Conservation (phyloP, 2,797 vertebrate genomes). For the Scolopax bukidnonensis region DNA sequence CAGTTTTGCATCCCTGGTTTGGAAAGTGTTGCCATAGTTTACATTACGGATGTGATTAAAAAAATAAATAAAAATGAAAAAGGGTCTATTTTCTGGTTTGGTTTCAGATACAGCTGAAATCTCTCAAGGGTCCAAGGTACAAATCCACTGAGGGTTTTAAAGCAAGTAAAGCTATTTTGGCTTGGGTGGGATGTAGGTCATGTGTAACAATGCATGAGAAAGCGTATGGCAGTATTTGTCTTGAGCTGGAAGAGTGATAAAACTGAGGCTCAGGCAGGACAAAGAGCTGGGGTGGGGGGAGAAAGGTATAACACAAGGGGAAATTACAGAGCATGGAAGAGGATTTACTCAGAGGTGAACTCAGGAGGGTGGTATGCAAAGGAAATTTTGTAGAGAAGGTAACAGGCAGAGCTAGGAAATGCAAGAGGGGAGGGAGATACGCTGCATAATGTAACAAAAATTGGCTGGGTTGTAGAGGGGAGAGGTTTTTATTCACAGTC, state of each 20-base stretch:
- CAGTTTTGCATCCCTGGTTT: not conserved
- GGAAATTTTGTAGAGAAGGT: not conserved
- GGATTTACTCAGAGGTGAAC: not conserved
- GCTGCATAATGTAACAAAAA: slow-evolving; percentile 1
- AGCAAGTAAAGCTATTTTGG: slow-evolving; percentile 19
- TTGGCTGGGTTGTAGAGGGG: slow-evolving; percentile 20
- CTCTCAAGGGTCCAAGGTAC: not conserved
- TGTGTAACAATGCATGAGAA: not conserved
- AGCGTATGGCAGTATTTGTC: not conserved
- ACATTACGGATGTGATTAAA: not conserved
- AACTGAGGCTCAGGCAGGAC: not conserved
- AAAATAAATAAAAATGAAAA: not conserved
- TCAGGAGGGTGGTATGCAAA: not conserved
- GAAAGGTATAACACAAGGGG: not conserved
- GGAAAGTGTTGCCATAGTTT: not conserved
- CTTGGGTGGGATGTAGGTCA: slow-evolving; percentile 41
- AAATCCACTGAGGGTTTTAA: not conserved
- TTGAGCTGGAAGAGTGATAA: not conserved
- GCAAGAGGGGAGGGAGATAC: not conserved
- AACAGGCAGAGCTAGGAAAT: slow-evolving; percentile 9
- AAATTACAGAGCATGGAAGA: not conserved
- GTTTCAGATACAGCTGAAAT: not conserved
- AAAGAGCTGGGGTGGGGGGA: not conserved
- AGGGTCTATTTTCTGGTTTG: not conserved
- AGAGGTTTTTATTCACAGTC: slow-evolving; percentile 58